Base-by-base conservation (phyloP, 2,888 invertebrate genomes). In the Scaptomyza tumidula region DNA sequence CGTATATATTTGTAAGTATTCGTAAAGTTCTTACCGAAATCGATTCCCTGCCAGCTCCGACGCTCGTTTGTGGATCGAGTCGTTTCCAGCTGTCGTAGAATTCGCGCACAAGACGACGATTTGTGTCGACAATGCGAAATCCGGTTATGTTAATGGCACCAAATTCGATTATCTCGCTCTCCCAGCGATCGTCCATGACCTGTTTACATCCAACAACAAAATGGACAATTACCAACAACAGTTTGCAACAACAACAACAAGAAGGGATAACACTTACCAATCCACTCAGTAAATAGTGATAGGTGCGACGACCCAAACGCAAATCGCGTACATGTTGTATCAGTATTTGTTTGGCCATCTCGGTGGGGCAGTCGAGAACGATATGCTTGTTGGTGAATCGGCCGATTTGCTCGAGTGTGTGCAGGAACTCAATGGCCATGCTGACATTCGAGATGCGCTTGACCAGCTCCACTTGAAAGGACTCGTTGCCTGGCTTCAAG, bases 101-200 rank as follows among this genome's bases (percentile, higher is more conserved):
- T 89, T 97, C 96, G 92, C 95, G 95, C 75, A 98, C 97, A 90
- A 95, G 94, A 89, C 95, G 95, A 89, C 96, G 94, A 79, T 95
- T 94, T 82, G 95, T 95, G 93, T 98, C 98, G 75, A 99, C 95
- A 90, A 99, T 96, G 84, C 98, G 96, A 93, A 99, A 99, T 66
- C 99, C 99, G 24, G 99, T 99, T 88, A 99, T 98, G 94, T 99
- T 99, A 90, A 99, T 97, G 84, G 99, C 99, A 50, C 99, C 99
- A 92, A 97, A 98, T 93, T 98, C 98, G 88, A 97, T 96, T 88
- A 98, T 96, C 93, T 98, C 97, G 89, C 96, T 96, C 91, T 98
- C 98, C 97, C 98, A 98, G 90, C 97, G 95, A 93, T 98, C 98
- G 93, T 98, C 98, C 97, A 98, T 97, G 91, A 98, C 97, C 98